Conservation (phyloP, 2,888 invertebrate genomes). For the Daptonema setosum region DNA sequence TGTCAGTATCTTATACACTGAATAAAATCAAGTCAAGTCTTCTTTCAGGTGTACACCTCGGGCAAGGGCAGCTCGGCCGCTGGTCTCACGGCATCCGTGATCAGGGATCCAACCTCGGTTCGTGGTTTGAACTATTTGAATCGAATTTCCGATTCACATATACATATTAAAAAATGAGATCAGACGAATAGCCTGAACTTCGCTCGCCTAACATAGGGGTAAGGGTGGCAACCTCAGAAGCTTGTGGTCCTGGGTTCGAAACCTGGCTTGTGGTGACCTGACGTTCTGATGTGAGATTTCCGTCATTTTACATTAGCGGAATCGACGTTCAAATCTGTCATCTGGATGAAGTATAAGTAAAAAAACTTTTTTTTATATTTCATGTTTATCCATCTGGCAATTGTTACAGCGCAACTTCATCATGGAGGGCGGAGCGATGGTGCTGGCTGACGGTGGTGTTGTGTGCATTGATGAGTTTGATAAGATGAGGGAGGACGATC, state of each 20-base stretch:
- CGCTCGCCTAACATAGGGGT: background rate
- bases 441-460: conserved; percentile 90
- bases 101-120: conserved; percentile 70
- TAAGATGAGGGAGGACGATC: conserved; percentile 96
- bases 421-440: conserved; percentile 99
- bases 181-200: background rate
- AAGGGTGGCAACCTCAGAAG: too few relatives aligned
- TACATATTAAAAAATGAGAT: background rate
- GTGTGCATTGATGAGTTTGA: conserved; percentile 99
- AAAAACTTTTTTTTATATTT: too few relatives aligned
- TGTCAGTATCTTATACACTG: too few relatives aligned
- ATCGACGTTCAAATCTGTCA: too few relatives aligned
- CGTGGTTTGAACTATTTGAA: conserved; percentile 24
- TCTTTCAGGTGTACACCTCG: conserved; percentile 54
- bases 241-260: too few relatives aligned
- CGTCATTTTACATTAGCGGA: too few relatives aligned
- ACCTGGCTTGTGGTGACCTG: too few relatives aligned
- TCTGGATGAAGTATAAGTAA: too few relatives aligned
- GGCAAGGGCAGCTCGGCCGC: conserved; percentile 99
- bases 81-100: conserved; percentile 89
- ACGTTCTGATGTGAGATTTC: too few relatives aligned
- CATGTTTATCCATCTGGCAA: too few relatives aligned
- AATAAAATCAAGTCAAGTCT: too few relatives aligned
- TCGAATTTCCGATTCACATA: too few relatives aligned
- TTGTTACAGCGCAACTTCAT: conserved; percentile 51